phyloP scores from a whole-genome alignment of 1,140 invertebrate species.

The Drosophila athabasca region DNA sequence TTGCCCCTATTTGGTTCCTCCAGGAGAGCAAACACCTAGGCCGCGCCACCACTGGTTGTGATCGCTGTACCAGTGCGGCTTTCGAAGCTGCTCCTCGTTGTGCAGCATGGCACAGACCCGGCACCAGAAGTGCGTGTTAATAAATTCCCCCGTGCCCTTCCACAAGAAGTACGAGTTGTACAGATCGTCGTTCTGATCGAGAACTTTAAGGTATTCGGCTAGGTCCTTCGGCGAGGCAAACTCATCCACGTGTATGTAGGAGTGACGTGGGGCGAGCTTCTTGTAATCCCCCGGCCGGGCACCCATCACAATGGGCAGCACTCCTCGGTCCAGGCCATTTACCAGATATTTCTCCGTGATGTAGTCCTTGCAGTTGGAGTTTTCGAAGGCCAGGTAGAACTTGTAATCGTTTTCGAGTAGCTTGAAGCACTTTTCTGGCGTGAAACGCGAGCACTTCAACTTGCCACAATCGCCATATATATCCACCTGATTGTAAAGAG shows the following conservation, averaged over 20 bases:
- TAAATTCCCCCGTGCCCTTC: slow-evolving; percentile 96
- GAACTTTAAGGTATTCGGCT: slow-evolving; percentile 92
- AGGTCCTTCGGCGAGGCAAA: slow-evolving; percentile 93
- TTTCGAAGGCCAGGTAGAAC: slow-evolving; percentile 98
- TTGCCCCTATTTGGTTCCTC: slow-evolving; percentile 49
- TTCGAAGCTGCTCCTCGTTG: slow-evolving; percentile 86
- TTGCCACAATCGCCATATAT: slow-evolving; percentile 96
- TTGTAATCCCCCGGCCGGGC: slow-evolving; percentile 95
- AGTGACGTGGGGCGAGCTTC: slow-evolving; percentile 92
- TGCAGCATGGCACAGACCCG: slow-evolving; percentile 96
- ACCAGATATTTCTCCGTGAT: slow-evolving; percentile 99
- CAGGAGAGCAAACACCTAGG: slow-evolving; percentile 89
- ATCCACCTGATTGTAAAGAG: slow-evolving; percentile 87
- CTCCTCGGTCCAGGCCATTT: slow-evolving; percentile 94
- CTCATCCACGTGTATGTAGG: slow-evolving; percentile 96
- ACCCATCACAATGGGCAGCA: slow-evolving; percentile 98
- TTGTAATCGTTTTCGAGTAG: slow-evolving; percentile 98
- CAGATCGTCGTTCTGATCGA: slow-evolving; percentile 93
- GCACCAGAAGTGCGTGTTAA: slow-evolving; percentile 98
- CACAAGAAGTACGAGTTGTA: slow-evolving; percentile 98
- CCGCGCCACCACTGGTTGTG: slow-evolving; percentile 95
- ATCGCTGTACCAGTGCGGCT: slow-evolving; percentile 90
- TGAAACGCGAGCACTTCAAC: slow-evolving; percentile 91
- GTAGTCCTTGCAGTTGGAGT: slow-evolving; percentile 98
- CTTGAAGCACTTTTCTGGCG: slow-evolving; percentile 92